Percentiles rank a stretch among this genome's conserved stretches.
Evolutionary conservation across 2,888 invertebrate species (phyloP).

Genomic region (Machimus rusticus): DNA sequence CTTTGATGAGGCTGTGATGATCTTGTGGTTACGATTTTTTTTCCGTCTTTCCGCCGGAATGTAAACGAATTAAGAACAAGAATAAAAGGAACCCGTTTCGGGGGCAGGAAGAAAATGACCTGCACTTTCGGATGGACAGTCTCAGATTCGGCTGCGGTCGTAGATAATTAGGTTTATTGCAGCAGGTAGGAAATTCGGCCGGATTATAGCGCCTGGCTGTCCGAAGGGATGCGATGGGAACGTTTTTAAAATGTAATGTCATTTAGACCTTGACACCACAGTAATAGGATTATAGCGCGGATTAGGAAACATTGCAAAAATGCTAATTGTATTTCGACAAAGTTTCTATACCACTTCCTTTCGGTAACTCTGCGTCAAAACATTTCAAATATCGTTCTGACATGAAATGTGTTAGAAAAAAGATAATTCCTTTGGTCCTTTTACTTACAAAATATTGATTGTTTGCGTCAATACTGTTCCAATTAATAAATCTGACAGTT

Average conservation of each 20-base stretch:
- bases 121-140: conserved; percentile 25
- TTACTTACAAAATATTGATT: neutral
- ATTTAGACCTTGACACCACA: neutral
- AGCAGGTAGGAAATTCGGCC: conserved; percentile 10
- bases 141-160: conserved; percentile 18
- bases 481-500: too few species aligned
- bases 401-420: neutral
- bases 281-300: neutral
- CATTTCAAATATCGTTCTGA: neutral
- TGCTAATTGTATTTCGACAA: neutral
- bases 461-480: neutral
- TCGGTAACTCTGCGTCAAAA: neutral
- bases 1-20: conserved; percentile 34
- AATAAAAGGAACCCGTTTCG: neutral
- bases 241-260: neutral
- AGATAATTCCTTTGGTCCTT: neutral
- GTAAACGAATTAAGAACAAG: conserved; percentile 8
- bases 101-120: conserved; percentile 9
- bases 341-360: neutral
- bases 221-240: neutral
- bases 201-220: conserved; percentile 31
- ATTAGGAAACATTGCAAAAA: neutral
- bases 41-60: neutral
- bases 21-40: conserved; percentile 27
- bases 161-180: conserved; percentile 21